A percentile compares a stretch with the other conserved stretches of the same genome.
These are phyloP conservation scores for Zoanthus solanderi DNA, from an alignment of 92 coral and sea anemone species.

Conservation along the genomic window DNA sequence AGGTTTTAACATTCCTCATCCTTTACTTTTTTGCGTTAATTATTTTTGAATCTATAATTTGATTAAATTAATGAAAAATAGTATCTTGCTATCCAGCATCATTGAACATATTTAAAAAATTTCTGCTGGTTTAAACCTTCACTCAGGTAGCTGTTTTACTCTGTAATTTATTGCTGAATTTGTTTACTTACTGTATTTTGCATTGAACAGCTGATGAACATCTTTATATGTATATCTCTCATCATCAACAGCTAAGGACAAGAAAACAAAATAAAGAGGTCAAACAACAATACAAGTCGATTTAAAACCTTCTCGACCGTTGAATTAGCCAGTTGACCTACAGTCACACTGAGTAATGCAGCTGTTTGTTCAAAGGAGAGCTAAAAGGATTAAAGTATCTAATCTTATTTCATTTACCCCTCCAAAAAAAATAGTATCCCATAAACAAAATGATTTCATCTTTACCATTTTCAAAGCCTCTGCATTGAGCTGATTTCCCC, in stretches of 20 bases:
- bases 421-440: too few species aligned
- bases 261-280: too few species aligned
- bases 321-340: too few species aligned
- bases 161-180: constrained; percentile 29
- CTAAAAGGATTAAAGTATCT: too few species aligned
- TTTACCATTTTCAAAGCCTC: too few species aligned
- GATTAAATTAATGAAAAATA: not conserved
- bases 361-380: too few species aligned
- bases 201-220: constrained; percentile 68
- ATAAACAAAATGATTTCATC: too few species aligned
- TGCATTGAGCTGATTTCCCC: too few species aligned
- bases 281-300: too few species aligned
- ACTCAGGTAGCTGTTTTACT: not conserved
- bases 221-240: constrained; percentile 60
- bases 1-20: not conserved
- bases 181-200: constrained; percentile 70
- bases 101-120: not conserved
- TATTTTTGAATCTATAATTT: not conserved
- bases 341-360: too few species aligned
- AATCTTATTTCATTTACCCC: too few species aligned
- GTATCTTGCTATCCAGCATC: not conserved
- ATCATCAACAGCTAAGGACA: not conserved
- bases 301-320: too few species aligned
- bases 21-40: not conserved
- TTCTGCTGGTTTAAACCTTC: not conserved